phyloP scores from a whole-genome alignment of 2,888 invertebrate species.

The Silvanus unidentatus region DNA sequence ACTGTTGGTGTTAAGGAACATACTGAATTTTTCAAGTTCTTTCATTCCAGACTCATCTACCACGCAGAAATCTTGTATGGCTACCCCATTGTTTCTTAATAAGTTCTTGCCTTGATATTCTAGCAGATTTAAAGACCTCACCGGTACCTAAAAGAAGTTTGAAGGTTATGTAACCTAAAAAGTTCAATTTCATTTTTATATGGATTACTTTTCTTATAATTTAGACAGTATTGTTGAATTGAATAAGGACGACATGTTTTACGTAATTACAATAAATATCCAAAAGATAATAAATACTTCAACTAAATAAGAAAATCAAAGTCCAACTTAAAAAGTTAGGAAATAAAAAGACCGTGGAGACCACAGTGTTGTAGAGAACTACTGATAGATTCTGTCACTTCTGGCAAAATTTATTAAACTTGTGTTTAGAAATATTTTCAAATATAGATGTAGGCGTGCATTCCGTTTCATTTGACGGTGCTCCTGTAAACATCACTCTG shows the following conservation, averaged over 20 bases:
- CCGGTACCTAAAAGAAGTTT: slow-evolving; percentile 31
- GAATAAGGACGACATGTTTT: slow-evolving; percentile 1
- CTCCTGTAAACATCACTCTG: too few species aligned
- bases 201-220: background rate
- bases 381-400: too few species aligned
- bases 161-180: background rate
- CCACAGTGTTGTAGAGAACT: too few species aligned
- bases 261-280: background rate
- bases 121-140: slow-evolving; percentile 79
- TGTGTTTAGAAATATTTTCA: too few species aligned
- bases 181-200: background rate
- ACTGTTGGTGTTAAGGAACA: slow-evolving; percentile 34
- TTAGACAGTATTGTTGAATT: background rate
- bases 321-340: too few species aligned
- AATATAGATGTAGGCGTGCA: too few species aligned
- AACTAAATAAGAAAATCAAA: too few species aligned
- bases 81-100: slow-evolving; percentile 75
- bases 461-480: too few species aligned
- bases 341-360: too few species aligned
- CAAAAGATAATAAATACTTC: background rate
- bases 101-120: slow-evolving; percentile 97
- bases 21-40: slow-evolving; percentile 57
- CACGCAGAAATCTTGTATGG: slow-evolving; percentile 82
- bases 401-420: too few species aligned
- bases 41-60: slow-evolving; percentile 53